A percentile compares a stretch with the other conserved stretches of the same genome.
Conservation (phyloP, 2,797 vertebrate species). For the Crotalus adamanteus region DNA sequence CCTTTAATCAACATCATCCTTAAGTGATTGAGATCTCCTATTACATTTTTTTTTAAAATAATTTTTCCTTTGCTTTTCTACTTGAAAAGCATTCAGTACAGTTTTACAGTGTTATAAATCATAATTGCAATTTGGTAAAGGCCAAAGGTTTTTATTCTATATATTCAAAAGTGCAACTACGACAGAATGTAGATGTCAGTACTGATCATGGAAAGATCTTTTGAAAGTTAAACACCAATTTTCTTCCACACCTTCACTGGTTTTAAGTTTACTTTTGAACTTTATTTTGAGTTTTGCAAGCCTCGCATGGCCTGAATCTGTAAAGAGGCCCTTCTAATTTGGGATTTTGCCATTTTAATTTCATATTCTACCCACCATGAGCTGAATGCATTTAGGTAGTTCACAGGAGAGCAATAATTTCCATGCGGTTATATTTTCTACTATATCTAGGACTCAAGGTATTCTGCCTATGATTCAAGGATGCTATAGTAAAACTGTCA, state of each 20-base stretch:
- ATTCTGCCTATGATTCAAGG: not conserved
- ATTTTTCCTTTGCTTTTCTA: not conserved
- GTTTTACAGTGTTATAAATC: not conserved
- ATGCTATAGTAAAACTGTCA: not conserved
- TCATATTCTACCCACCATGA: not conserved
- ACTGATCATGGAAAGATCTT: not conserved
- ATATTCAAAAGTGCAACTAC: not conserved
- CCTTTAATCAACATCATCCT: not conserved
- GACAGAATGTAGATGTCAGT: not conserved
- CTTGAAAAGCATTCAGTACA: not conserved
- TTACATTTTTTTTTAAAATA: not conserved
- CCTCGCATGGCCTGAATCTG: not conserved
- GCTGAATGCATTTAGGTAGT: not conserved
- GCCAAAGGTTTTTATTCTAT: not conserved
- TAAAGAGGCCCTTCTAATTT: not conserved
- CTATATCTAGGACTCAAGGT: not conserved
- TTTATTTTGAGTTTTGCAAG: not conserved
- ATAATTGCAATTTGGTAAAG: not conserved
- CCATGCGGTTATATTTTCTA: not conserved
- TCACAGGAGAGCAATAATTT: not conserved
- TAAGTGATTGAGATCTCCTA: not conserved
- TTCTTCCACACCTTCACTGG: not conserved
- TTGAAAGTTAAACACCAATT: not conserved
- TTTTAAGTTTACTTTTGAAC: not conserved
- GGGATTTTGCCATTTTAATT: not conserved